phyloP scores from a whole-genome alignment of 2,797 vertebrate species.

The Rhinogobio ventralis region DNA sequence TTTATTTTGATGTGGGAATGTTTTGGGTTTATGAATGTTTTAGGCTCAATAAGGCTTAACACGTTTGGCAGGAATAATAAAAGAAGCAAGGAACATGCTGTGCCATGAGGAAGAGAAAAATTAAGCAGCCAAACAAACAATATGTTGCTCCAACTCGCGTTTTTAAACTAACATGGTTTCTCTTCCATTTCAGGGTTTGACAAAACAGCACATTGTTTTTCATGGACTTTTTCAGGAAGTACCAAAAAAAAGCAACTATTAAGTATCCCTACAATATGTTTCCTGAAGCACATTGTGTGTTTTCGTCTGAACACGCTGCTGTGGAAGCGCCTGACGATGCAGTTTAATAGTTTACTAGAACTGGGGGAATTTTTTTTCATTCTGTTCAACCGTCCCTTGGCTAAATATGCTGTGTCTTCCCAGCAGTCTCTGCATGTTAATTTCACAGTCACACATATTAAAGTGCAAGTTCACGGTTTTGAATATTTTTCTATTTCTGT shows the following conservation, averaged over 20 bases:
- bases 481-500: constrained; percentile 16
- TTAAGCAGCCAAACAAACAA: not conserved
- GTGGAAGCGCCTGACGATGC: not conserved
- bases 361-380: not conserved
- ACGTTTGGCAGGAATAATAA: not conserved
- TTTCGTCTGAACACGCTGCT: not conserved
- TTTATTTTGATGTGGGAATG: not conserved
- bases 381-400: not conserved
- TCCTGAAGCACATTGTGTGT: not conserved
- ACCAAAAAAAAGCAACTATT: constrained; percentile 14
- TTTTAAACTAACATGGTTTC: not conserved
- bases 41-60: not conserved
- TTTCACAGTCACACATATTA: constrained; percentile 17
- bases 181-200: not conserved
- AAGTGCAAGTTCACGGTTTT: constrained; percentile 28
- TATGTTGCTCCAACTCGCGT: not conserved
- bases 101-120: not conserved
- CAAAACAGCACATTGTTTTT: not conserved
- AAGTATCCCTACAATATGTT: not conserved
- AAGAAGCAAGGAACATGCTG: not conserved
- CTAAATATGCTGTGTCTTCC: constrained; percentile 20
- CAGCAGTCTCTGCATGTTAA: constrained; percentile 3
- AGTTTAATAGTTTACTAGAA: constrained; percentile 12
- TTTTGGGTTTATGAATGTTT: not conserved
- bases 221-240: not conserved